Conservation (phyloP, 37 sponge, comb jelly and placozoan genomes). For the Halichondria panicea region DNA sequence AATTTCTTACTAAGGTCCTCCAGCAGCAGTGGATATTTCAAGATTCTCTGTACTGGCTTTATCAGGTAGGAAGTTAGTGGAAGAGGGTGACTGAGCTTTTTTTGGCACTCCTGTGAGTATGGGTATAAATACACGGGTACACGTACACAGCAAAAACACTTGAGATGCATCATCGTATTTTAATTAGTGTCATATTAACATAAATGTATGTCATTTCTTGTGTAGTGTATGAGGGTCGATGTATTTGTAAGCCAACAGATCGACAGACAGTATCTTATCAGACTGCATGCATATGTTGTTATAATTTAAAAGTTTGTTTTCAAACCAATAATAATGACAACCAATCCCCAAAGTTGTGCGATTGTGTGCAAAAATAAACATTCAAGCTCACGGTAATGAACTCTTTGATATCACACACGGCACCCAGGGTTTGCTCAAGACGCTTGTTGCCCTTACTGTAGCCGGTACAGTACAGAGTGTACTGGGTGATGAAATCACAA, state of each 20-base stretch:
- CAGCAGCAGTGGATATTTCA: slow-evolving; percentile 51
- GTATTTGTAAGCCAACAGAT: neutral
- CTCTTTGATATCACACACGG: neutral
- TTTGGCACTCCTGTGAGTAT: slow-evolving; percentile 45
- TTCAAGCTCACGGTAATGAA: slow-evolving; percentile 33
- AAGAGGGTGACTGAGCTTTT: slow-evolving; percentile 43
- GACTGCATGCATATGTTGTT: neutral
- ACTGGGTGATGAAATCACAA: slow-evolving; percentile 31
- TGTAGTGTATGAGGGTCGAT: neutral
- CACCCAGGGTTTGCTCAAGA: slow-evolving; percentile 24
- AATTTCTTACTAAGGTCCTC: slow-evolving; percentile 42
- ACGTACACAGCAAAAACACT: neutral
- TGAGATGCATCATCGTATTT: neutral
- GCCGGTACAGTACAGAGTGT: slow-evolving; percentile 60
- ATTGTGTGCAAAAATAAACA: neutral
- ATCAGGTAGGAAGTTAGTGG: slow-evolving; percentile 58
- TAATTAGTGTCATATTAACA: neutral
- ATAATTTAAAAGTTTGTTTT: neutral
- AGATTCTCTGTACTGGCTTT: slow-evolving; percentile 70
- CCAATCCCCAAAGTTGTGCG: too few relatives aligned
- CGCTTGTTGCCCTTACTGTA: slow-evolving; percentile 33
- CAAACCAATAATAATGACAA: too few relatives aligned
- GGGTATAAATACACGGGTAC: neutral
- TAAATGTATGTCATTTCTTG: neutral
- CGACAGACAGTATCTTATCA: neutral